phyloP scores from a whole-genome alignment of 2,113 vertebrate species.

The Hemiscyllium ocellatum region DNA sequence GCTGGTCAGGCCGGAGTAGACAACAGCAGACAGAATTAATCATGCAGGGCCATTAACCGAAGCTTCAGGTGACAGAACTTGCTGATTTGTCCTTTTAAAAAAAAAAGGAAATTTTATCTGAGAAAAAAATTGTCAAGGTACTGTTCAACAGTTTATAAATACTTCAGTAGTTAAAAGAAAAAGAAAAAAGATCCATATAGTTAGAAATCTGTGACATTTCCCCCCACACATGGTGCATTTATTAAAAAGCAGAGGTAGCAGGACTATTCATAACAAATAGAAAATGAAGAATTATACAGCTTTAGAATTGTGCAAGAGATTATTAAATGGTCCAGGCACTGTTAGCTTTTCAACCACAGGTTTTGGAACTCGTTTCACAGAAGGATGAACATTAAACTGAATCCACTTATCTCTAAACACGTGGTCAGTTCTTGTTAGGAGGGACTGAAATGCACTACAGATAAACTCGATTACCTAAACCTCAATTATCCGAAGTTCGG shows the following conservation, averaged over 20 bases:
- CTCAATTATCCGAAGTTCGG: no score
- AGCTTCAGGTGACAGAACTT: constrained; percentile 59
- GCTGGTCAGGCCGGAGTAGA: constrained; percentile 54
- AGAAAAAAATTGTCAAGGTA: neutral
- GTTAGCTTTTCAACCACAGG: neutral
- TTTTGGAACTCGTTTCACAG: neutral
- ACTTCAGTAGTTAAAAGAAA: neutral
- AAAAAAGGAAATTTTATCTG: constrained; percentile 36
- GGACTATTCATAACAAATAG: neutral
- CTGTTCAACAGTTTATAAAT: neutral
- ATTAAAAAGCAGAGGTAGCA: neutral
- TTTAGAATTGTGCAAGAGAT: neutral
- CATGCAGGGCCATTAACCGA: constrained; percentile 85
- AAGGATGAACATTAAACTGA: neutral
- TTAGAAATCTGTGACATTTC: neutral
- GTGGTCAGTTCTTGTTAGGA: neutral
- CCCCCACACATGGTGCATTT: neutral
- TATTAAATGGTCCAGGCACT: neutral
- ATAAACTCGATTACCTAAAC: no score
- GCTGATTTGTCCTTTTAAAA: constrained; percentile 65
- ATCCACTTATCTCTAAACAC: neutral
- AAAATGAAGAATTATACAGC: neutral
- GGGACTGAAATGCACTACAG: neutral
- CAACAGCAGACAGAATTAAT: constrained; percentile 55
- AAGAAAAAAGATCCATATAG: neutral